Conservation (phyloP, 2,113 vertebrate genomes). For the Lutjanus erythropterus region DNA sequence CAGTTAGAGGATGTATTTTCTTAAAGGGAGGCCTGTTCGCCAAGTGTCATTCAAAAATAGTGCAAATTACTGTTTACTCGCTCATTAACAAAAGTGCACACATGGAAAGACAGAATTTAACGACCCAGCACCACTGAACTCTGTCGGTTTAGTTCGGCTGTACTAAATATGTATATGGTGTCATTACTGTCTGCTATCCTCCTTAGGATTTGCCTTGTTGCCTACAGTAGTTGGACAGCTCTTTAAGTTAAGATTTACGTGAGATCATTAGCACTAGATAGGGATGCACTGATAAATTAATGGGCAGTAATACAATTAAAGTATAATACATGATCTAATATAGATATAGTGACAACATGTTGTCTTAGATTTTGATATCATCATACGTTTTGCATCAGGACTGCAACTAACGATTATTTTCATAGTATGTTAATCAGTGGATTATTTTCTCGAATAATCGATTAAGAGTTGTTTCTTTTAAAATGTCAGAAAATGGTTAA, state of each 20-base stretch:
- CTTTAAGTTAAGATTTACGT: background rate
- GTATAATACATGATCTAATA: no score
- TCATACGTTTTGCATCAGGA: no score
- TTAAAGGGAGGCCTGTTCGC: background rate
- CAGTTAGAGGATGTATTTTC: background rate
- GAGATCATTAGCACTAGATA: background rate
- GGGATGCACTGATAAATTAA: background rate
- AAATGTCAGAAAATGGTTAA: no score
- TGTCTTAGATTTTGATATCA: no score
- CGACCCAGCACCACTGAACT: background rate
- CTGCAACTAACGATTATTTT: no score
- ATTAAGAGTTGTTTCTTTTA: no score
- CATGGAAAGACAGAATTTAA: background rate
- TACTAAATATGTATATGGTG: background rate
- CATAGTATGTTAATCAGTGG: no score
- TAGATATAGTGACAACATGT: no score
- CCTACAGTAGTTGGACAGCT: background rate
- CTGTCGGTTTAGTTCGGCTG: background rate
- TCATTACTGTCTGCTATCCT: background rate
- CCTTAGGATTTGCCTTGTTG: background rate
- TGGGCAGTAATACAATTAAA: background rate
- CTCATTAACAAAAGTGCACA: background rate
- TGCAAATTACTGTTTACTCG: background rate
- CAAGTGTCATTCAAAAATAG: background rate
- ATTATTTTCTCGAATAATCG: no score